phyloP scores from a whole-genome alignment of 2,113 vertebrate species.

The Leptocoma aspasia region DNA sequence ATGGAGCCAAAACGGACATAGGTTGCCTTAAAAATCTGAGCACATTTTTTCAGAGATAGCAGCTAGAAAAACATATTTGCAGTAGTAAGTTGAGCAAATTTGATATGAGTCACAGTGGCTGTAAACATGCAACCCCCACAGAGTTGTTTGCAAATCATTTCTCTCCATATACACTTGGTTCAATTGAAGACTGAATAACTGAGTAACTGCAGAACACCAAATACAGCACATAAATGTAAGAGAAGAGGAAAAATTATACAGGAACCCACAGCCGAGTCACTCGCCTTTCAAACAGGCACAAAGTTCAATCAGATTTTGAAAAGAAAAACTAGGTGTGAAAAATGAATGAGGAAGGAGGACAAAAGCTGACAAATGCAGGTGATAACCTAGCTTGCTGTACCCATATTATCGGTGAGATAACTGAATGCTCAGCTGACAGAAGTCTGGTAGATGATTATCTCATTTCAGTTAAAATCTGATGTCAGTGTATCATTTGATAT shows the following conservation, averaged over 20 bases:
- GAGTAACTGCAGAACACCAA: neutral
- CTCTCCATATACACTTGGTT: neutral
- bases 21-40: neutral
- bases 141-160: neutral
- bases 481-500: neutral
- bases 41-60: neutral
- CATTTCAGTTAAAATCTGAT: neutral
- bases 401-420: neutral
- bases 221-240: neutral
- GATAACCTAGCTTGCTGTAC: neutral
- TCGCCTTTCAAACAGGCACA: neutral
- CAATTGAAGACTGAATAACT: neutral
- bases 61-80: neutral
- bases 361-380: neutral
- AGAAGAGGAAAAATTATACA: neutral
- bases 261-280: neutral
- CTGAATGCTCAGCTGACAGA: neutral
- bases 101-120: neutral
- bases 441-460: neutral
- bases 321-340: neutral
- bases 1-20: neutral
- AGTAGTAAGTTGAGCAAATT: constrained; percentile 9
- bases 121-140: neutral
- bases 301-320: neutral
- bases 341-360: neutral